phyloP scores from a whole-genome alignment of 92 coral and sea anemone genomes.

The Zoanthus solanderi region DNA sequence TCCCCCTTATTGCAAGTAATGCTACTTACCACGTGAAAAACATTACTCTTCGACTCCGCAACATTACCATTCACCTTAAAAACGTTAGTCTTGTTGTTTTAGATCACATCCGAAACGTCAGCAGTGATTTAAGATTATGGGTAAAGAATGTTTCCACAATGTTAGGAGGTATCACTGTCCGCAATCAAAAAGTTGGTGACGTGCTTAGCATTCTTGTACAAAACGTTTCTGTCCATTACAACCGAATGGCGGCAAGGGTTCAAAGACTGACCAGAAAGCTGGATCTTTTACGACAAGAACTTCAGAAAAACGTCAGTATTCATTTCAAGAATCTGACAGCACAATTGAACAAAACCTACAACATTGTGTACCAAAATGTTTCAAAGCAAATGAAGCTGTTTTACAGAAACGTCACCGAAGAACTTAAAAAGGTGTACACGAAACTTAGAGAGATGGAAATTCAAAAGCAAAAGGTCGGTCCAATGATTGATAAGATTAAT shows the following conservation, averaged over 20 bases:
- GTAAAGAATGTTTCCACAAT: conserved; percentile 72
- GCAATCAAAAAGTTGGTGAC: conserved; percentile 63
- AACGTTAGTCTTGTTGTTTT: conserved; percentile 62
- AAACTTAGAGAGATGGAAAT: conserved; percentile 76
- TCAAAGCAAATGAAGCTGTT: conserved; percentile 10
- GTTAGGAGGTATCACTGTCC: conserved; percentile 72
- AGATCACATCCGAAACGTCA: conserved; percentile 56
- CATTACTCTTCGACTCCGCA: conserved; percentile 69
- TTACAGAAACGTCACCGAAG: conserved; percentile 48
- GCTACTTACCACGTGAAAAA: conserved; percentile 52
- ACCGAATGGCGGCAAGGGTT: conserved; percentile 55
- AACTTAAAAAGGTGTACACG: conserved; percentile 57
- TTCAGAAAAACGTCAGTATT: conserved; percentile 59
- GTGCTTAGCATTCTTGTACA: conserved; percentile 60
- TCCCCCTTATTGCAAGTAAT: conserved; percentile 33
- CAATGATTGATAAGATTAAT: conserved; percentile 70
- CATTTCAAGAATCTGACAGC: conserved; percentile 27
- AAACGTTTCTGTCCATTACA: conserved; percentile 67
- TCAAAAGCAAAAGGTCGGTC: conserved; percentile 79
- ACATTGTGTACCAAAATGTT: conserved; percentile 60
- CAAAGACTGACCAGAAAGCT: conserved; percentile 61
- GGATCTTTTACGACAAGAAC: conserved; percentile 61
- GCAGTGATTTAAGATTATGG: conserved; percentile 77
- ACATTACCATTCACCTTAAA: conserved; percentile 65
- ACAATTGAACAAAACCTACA: conserved; percentile 51